Base-by-base conservation (phyloP, 2,797 vertebrate genomes). In the Esox masquinongy region DNA sequence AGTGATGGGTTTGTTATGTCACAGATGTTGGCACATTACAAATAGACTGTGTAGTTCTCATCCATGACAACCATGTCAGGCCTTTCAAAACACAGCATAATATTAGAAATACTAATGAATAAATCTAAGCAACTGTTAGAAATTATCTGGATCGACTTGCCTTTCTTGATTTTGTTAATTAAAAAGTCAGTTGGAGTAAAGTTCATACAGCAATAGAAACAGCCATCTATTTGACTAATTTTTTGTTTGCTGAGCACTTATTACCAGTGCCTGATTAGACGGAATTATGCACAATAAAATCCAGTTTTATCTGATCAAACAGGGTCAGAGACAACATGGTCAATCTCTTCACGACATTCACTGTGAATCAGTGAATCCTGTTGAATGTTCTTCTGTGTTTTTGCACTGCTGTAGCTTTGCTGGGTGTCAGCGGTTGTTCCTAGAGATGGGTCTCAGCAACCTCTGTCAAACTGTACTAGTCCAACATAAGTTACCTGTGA, bases 291-390 rank as follows among this genome's bases (percentile, higher is more conserved):
- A 53, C 50, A 53, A 19, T 53, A 53, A 19, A 53, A 53, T 11
- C 17, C 51, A 19, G 51, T 53, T 53, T 11, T 1, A 19, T 53
- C 51, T 53, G 15, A 53, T 53, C 51, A 8, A n/a, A 7, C 51
- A 7, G 16, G 51, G 51, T 19, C 51, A 19, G 68, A 14, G n/a
- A 26, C 36, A 24, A 24, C 12, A 22, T 24, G 7, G 47, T 51
- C 5, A 7, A 49, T 29, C 12, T 31, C 22, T 12, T 14, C 43
- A 49, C 3, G 19, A 53, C 51, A 53, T 53, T 85, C 74, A 82
- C 51, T 70, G 50, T 19, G 31, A 73, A 72, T 84, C 70, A 84
- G 77, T 87, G 84, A 87, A 87, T 84, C 71, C 78, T 74, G 31
- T 56, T 68, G 29, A 5, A 22, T 24, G 68, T 69, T 69, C 39